These are phyloP conservation scores for Drosophila ogumai DNA, from an alignment of 1,140 invertebrate species.

Conservation along the genomic window DNA sequence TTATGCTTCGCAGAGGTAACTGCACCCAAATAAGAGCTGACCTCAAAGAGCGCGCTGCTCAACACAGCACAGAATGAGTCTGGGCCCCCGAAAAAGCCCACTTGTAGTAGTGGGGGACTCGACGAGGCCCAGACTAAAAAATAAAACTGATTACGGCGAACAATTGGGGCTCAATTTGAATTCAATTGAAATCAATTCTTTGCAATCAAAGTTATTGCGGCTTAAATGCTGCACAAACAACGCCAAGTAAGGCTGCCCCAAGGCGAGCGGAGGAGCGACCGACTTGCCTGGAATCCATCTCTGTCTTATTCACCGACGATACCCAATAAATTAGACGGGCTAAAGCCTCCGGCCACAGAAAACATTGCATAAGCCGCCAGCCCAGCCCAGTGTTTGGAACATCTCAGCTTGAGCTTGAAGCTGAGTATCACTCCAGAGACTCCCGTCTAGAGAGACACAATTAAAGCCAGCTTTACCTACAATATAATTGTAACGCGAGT, in stretches of 20 bases:
- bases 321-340: constrained; percentile 20
- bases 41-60: constrained; percentile 21
- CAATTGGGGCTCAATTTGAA: constrained; percentile 59
- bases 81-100: constrained; percentile 10
- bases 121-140: constrained; percentile 17
- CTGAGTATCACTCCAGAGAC: not conserved
- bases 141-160: constrained; percentile 48
- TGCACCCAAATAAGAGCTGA: constrained; percentile 42
- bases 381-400: not conserved
- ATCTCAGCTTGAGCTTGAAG: not conserved
- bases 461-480: not conserved
- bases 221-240: constrained; percentile 21
- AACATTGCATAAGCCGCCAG: constrained; percentile 9
- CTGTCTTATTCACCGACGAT: constrained; percentile 15
- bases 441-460: not conserved
- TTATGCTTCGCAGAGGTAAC: constrained; percentile 28
- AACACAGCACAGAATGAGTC: constrained; percentile 17
- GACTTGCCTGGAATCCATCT: constrained; percentile 8
- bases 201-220: constrained; percentile 52
- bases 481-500: constrained; percentile 34
- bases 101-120: not conserved
- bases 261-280: constrained; percentile 19
- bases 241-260: constrained; percentile 17
- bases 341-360: constrained; percentile 5
- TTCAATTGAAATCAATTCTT: constrained; percentile 51